phyloP scores from a whole-genome alignment of 2,113 vertebrate species.

The Poeciliopsis turrubarensis region DNA sequence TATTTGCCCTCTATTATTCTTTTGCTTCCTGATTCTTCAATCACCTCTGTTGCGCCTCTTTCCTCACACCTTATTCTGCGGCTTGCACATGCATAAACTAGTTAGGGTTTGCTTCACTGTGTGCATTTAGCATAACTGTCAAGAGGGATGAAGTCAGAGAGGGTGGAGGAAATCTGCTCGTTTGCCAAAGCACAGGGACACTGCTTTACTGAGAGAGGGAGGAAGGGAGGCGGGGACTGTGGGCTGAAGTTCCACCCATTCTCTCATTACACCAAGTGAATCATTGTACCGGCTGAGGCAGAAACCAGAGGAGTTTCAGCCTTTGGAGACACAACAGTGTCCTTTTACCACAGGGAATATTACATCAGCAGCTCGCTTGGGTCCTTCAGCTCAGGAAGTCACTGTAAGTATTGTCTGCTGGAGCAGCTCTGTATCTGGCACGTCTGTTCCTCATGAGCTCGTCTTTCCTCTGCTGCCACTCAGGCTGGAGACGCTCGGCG shows the following conservation, averaged over 20 bases:
- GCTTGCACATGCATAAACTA: too few species aligned
- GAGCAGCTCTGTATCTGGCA: conserved; percentile 40
- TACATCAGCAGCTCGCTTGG: background rate
- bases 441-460: conserved; percentile 2
- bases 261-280: background rate
- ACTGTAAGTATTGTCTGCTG: conserved; percentile 52
- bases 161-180: too few species aligned
- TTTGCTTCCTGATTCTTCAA: too few species aligned
- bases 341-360: background rate
- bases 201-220: too few species aligned
- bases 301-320: background rate
- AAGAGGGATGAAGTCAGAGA: too few species aligned
- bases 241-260: background rate
- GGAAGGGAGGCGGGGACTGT: background rate
- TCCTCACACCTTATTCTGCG: too few species aligned
- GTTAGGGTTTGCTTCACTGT: too few species aligned
- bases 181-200: too few species aligned
- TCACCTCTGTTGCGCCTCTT: too few species aligned
- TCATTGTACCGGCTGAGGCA: background rate
- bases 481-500: background rate
- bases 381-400: background rate
- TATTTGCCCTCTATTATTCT: too few species aligned
- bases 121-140: too few species aligned
- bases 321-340: background rate
- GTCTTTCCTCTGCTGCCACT: conserved; percentile 14